Evolutionary conservation across 2,797 vertebrate genomes (phyloP), one percentile per base, ranked within the genome.

Genomic region (Neosilurus hyrtlii): DNA sequence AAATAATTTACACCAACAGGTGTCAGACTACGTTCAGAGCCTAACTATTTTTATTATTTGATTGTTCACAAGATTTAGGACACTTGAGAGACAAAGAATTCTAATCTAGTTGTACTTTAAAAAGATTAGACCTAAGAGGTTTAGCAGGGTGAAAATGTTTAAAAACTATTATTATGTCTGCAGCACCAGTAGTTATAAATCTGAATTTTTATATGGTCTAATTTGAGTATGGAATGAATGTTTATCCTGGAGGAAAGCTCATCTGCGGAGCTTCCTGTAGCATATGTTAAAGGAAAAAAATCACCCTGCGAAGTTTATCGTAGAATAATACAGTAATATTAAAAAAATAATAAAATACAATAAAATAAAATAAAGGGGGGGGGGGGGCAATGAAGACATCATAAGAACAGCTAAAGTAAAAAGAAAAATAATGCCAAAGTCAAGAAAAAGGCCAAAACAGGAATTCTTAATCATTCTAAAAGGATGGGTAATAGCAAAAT

Each of bases 401-500:
- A 66, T 24, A 54, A 62, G 57, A 62, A 65, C 30, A 62, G 37
- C 6, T 26, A 30, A 71, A 68, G 57, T 54, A 54, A 83, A 35
- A 14, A 72, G 26, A 65, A 59, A 30, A 75, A 35, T 11, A 51
- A 57, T 6, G 37, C 78, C 54, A 52, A 51, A 71, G 49, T 71
- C 37, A 62, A 83, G 65, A 37, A 62, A 83, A 75, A 79, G 72
- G 52, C 52, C 62, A 74, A 87, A 62, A 91, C 91, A 92, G 88
- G 88, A 90, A 88, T 88, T 85, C 76, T 80, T 84, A 92, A 93
- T 93, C 91, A 86, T 89, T 88, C 92, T 90, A 90, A 61, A 79
- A 88, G 88, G 90, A 92, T 80, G 43, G 20, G 84, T 87, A 92
- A 92, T 91, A 91, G 86, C 86, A 68, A 76, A 87, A 86, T 90